Conservation (phyloP, 2,113 vertebrate genomes). For the Muscicapa adusta region DNA sequence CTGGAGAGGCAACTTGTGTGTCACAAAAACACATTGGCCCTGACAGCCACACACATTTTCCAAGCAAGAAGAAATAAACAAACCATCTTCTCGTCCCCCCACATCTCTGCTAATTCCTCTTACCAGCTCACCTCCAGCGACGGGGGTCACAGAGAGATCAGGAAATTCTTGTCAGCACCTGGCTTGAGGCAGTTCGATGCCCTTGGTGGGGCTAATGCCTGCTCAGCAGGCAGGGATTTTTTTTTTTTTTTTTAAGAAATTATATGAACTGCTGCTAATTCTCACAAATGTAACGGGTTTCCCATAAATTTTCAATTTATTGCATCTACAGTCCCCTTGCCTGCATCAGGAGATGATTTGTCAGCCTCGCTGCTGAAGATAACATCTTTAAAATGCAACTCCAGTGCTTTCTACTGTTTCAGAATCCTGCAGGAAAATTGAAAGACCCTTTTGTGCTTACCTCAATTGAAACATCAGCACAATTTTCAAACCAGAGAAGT, state of each 20-base stretch:
- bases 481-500: not conserved
- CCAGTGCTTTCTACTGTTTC: not conserved
- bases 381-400: not conserved
- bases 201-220: rapidly evolving
- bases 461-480: not conserved
- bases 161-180: not conserved
- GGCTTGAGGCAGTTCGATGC: not conserved
- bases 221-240: not conserved
- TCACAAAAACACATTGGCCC: not conserved
- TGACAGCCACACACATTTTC: not conserved
- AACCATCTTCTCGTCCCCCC: not conserved
- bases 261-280: not conserved
- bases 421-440: not conserved
- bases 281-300: not conserved
- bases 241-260: not conserved
- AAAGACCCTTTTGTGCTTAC: not conserved
- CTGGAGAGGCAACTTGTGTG: not conserved
- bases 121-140: not conserved
- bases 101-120: not conserved
- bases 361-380: not conserved
- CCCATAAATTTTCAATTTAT: not conserved
- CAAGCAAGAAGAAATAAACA: not conserved
- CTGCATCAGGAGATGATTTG: rapidly evolving
- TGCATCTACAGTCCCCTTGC: not conserved
- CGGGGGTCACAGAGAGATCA: not conserved